A percentile compares a stretch with the other conserved stretches of the same genome.
phyloP scores from a whole-genome alignment of 2,888 invertebrate genomes.

The Lasioglossum leucozonium region DNA sequence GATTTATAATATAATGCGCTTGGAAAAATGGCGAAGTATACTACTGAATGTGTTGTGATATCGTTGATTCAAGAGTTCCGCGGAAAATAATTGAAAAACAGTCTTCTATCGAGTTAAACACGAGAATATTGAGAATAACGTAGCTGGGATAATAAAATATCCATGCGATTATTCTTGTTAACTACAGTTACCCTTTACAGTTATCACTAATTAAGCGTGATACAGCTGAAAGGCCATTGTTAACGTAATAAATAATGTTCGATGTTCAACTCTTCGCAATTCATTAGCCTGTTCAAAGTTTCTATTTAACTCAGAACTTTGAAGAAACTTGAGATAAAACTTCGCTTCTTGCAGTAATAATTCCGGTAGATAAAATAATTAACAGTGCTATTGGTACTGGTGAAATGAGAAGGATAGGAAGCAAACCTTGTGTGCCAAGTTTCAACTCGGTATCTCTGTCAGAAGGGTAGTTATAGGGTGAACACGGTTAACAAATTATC shows the following conservation, averaged over 20 bases:
- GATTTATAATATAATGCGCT: background rate
- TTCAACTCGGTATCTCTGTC: too few relatives aligned
- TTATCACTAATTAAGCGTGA: background rate
- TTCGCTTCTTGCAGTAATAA: background rate
- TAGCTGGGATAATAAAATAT: background rate
- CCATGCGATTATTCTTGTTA: too few relatives aligned
- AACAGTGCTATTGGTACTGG: background rate
- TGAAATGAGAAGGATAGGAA: background rate
- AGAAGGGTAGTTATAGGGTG: too few relatives aligned
- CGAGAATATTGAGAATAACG: background rate
- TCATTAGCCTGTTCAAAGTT: background rate
- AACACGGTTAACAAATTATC: too few relatives aligned
- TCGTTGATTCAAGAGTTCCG: background rate
- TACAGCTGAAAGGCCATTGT: background rate
- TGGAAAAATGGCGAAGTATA: background rate
- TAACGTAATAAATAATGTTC: background rate
- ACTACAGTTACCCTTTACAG: too few relatives aligned
- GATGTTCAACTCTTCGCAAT: background rate
- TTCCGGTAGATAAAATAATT: background rate
- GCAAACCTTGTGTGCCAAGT: background rate
- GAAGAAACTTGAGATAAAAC: background rate
- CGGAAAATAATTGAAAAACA: background rate
- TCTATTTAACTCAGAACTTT: background rate
- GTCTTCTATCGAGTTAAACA: background rate
- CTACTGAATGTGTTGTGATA: background rate